Base-by-base conservation (phyloP, 1,140 invertebrate species). In the Trachymyrmex cornetzi region DNA sequence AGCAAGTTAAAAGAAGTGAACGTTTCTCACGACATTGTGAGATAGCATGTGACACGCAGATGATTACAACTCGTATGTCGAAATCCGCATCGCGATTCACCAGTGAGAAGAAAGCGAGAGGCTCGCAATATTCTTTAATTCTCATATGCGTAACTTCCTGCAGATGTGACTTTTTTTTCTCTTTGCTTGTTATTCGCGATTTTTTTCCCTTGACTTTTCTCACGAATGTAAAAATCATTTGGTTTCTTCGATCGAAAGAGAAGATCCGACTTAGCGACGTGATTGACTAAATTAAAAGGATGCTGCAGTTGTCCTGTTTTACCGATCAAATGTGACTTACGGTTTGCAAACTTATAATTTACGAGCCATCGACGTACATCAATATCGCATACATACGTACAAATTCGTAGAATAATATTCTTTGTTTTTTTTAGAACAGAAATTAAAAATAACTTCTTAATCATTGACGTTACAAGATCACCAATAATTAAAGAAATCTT, bases 11-110 rank as follows among this genome's bases (percentile, higher is more conserved):
- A 77, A 38, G 9, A 59, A 79, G 77, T 71, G 16, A 50, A 50
- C 19, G 71, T 72, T 90, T 89, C 88, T 82, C 89, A 89, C 85
- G 66, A 27, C 12, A 48, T 69, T 50, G 12, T 4, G 34, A 5
- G 30, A 61, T 44, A 38, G 30, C 77, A 90, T 69, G 85, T 90
- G 89, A 74, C 50, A 48, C 16, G 6, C 89, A 90, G 24, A 88
- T 88, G 89, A 85, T 55, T 82, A 87, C 24, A 34, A 12, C 4
- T 16, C 27, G 24, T 34, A 57, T 84, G 80, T 74, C 27, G 80
- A 84, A 84, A 84, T 82, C 79, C 66, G 79, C 34, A 71, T 71
- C 22, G 53, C 53, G n/a, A 90, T 80, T 82, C 38, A 59, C 87
- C 72, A 57, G 11, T 16, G 38, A 44, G 59, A 48, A 82, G 57